These are phyloP conservation scores for Camponotus fellah DNA, from an alignment of 2,888 invertebrate species.

Conservation along the genomic window DNA sequence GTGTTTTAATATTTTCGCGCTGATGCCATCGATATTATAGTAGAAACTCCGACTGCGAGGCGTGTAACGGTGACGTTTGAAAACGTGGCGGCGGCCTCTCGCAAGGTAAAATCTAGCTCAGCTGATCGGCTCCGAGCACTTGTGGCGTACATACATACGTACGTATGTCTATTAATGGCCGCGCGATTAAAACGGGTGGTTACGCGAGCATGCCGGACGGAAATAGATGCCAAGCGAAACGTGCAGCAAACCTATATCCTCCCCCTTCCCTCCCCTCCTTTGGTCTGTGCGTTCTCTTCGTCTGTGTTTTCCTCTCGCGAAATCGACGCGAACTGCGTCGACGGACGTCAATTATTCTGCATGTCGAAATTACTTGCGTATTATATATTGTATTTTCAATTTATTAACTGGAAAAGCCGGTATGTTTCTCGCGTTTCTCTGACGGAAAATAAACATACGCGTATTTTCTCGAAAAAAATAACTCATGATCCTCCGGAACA, in stretches of 20 bases:
- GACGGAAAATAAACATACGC: constrained; percentile 4
- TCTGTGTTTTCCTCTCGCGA: not conserved
- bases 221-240: constrained; percentile 81
- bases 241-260: constrained; percentile 74
- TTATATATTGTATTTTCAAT: constrained; percentile 32
- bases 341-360: constrained; percentile 71
- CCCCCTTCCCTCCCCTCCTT: not conserved
- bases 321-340: constrained; percentile 57
- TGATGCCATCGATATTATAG: not conserved
- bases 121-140: constrained; percentile 67
- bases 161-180: constrained; percentile 70
- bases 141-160: constrained; percentile 60
- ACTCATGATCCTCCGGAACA: not conserved
- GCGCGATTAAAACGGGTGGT: constrained; percentile 80
- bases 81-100: constrained; percentile 7
- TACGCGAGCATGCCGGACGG: constrained; percentile 79
- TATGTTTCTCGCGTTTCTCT: not conserved
- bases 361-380: constrained; percentile 63
- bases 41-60: not conserved
- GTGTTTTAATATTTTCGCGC: constrained; percentile 27
- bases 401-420: constrained; percentile 21
- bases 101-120: constrained; percentile 62
- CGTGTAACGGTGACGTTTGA: constrained; percentile 18
- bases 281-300: not conserved
- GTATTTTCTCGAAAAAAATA: not conserved